Base-by-base conservation (phyloP, 1,140 invertebrate species). In the Gerris buenoi region DNA sequence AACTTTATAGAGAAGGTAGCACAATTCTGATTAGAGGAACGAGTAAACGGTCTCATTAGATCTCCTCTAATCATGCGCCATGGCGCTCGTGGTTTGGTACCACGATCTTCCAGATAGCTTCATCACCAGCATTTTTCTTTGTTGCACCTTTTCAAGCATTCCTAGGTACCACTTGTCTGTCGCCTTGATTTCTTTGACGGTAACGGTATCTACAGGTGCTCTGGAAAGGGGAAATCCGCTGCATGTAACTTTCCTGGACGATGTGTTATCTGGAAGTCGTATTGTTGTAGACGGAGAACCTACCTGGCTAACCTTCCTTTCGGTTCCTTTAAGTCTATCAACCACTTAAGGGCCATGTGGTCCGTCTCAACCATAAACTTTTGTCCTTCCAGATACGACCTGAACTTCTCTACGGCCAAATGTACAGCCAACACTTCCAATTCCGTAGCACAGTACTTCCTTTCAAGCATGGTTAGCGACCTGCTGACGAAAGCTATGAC, bases 291-390 rank as follows among this genome's bases (percentile, higher is more conserved):
- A 56, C 68, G 27, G 15, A 78, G 23, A n/a, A 67, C 58, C 27
- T 68, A 74, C 27, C 78, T 66, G 0, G 77, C 76, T 22, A 82
- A 67, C 57, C 79, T 60, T 59, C 75, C 76, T 1, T 68, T 72
- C 1, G 75, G 73, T 65, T 80, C 75, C 68, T 76, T 77, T 1
- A 79, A 71, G 1, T 73, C 73, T 26, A 74, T 69, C 2, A 83
- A 70, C 76, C 77, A 83, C 27, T 69, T 68, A 2, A 83, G 73
- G 70, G 67, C 81, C 79, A 68, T 71, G 57, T 79, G 76, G 66
- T 80, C 78, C 1, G 77, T 79, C 25, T 74, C 63, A 1, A 80
- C 72, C 0, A 27, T 74, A 65, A 81, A 79, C 25, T 75, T 63
- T 3, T 29, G 72, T 14, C 73, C 74, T 62, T 76, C 72, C 27